A percentile compares a stretch with the other conserved stretches of the same genome.
phyloP scores from a whole-genome alignment of 2,797 vertebrate genomes.

The Muscicapa striata region DNA sequence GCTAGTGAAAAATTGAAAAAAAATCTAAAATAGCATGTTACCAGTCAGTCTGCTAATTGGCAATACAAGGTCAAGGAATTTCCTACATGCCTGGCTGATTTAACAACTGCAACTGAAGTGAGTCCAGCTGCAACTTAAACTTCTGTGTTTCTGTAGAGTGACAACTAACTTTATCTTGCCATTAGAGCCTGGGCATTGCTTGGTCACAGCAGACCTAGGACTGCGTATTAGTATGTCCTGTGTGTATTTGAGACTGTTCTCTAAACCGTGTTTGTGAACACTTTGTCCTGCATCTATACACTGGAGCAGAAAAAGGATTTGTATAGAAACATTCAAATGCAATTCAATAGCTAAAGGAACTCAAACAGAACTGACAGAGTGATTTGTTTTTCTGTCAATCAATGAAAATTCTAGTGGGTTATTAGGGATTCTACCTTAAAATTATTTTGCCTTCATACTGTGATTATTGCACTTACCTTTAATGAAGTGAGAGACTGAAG shows the following conservation, averaged over 20 bases:
- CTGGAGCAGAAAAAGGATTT: background rate
- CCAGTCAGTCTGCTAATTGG: background rate
- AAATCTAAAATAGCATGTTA: background rate
- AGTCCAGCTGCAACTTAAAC: background rate
- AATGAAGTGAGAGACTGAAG: background rate
- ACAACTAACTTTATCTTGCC: background rate
- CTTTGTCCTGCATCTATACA: background rate
- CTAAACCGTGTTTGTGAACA: background rate
- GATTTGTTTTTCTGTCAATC: background rate
- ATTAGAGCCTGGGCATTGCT: background rate
- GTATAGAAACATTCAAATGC: background rate
- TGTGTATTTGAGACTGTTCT: background rate
- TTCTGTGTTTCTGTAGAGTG: background rate
- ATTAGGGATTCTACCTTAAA: background rate
- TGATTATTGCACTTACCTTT: background rate
- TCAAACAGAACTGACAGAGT: background rate
- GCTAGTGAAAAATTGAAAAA: background rate
- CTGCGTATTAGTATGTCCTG: background rate
- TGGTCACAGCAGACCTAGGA: background rate
- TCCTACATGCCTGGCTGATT: background rate
- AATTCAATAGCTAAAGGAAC: background rate
- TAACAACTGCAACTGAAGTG: background rate
- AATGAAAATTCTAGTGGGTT: background rate
- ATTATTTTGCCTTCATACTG: background rate
- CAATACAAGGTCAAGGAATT: background rate